Conservation (phyloP, 2,113 vertebrate genomes). For the Tinamus guttatus region DNA sequence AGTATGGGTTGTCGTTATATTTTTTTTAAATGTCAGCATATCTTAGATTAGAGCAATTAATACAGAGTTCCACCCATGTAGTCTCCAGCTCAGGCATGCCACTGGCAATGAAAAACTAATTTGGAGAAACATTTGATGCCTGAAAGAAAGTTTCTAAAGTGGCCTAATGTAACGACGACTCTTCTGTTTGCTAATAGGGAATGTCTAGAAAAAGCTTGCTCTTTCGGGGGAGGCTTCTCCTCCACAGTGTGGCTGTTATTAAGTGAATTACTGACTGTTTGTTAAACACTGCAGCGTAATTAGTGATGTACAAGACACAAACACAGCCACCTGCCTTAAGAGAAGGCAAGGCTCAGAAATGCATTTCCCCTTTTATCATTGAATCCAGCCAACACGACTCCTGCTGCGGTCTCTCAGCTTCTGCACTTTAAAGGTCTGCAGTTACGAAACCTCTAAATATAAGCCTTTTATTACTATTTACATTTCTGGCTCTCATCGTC, state of each 20-base stretch:
- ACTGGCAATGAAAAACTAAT: slow-evolving; percentile 31
- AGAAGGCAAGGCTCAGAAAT: slow-evolving; percentile 23
- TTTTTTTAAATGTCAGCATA: slow-evolving; percentile 1
- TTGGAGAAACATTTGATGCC: slow-evolving; percentile 25
- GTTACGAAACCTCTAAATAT: slow-evolving; percentile 12
- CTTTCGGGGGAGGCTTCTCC: background rate
- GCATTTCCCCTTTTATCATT: slow-evolving; percentile 41
- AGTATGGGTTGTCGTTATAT: background rate
- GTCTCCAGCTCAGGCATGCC: slow-evolving; percentile 49
- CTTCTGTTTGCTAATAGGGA: background rate
- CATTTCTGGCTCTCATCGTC: background rate
- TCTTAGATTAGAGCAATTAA: slow-evolving; percentile 52
- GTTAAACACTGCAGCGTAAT: slow-evolving; percentile 36
- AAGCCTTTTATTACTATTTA: slow-evolving; percentile 47
- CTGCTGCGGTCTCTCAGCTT: background rate
- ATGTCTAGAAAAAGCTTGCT: background rate
- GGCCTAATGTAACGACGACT: background rate
- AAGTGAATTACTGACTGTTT: slow-evolving; percentile 32
- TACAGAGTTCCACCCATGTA: slow-evolving; percentile 38
- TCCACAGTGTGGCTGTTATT: background rate
- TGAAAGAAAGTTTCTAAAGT: slow-evolving; percentile 39
- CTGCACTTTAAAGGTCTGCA: slow-evolving; percentile 17
- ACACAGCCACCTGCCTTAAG: background rate
- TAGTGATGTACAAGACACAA: slow-evolving; percentile 4
- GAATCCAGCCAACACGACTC: slow-evolving; percentile 36